These are phyloP conservation scores for Ryuthela nishihirai DNA, from an alignment of 2,888 invertebrate genomes.

Conservation along the genomic window DNA sequence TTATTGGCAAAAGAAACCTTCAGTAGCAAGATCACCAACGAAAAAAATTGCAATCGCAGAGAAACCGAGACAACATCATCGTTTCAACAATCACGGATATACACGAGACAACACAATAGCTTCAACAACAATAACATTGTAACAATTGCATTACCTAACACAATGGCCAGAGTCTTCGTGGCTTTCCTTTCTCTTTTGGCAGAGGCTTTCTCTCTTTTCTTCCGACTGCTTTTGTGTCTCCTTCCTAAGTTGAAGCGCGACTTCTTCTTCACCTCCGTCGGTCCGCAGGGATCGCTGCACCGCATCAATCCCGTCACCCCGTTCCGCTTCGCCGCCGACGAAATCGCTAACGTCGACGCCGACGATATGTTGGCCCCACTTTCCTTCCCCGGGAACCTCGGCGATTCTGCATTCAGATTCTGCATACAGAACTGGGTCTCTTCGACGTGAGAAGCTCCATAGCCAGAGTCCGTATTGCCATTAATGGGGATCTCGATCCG, in stretches of 20 bases:
- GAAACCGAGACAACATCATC: too few relatives aligned
- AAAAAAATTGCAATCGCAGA: too few relatives aligned
- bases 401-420: conserved; percentile 1
- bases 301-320: neutral
- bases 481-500: conserved; percentile 21
- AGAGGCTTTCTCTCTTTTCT: conserved; percentile 89
- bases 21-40: too few relatives aligned
- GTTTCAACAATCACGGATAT: too few relatives aligned
- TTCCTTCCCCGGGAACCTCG: too few relatives aligned
- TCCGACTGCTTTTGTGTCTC: conserved; percentile 89
- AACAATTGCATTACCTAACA: too few relatives aligned
- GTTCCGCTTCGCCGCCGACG: neutral
- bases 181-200: conserved; percentile 95
- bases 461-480: conserved; percentile 80
- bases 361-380: conserved; percentile 2
- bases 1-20: too few relatives aligned
- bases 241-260: conserved; percentile 43
- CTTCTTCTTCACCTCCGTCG: conserved; percentile 35
- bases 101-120: too few relatives aligned
- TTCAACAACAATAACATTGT: too few relatives aligned
- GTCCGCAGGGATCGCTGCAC: neutral
- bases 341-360: conserved; percentile 1
- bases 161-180: conserved; percentile 96
- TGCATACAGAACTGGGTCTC: conserved; percentile 52
- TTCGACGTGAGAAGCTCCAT: conserved; percentile 62